Conservation (phyloP, 2,113 vertebrate species). For the Melanocharis versteri region DNA sequence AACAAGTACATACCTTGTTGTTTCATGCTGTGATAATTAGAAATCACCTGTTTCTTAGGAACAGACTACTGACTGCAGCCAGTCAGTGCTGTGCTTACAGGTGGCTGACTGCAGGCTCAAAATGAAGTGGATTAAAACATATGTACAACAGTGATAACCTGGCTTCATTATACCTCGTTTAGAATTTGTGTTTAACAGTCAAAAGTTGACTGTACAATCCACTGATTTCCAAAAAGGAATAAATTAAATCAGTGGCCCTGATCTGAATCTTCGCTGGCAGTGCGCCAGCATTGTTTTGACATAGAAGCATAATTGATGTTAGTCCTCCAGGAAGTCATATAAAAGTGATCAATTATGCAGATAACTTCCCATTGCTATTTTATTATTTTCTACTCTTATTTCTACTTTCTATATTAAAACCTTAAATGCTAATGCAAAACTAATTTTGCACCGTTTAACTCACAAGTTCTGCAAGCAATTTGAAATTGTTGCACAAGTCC, state of each 20-base stretch:
- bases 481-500: background rate
- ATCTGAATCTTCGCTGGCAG: background rate
- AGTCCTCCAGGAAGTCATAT: conserved; percentile 54
- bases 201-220: background rate
- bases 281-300: conserved; percentile 44
- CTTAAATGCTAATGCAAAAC: background rate
- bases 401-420: background rate
- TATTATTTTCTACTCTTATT: background rate
- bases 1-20: background rate
- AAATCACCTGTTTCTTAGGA: background rate
- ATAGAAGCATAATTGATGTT: background rate
- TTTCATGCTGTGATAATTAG: background rate
- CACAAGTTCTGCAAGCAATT: background rate
- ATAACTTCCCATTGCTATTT: conserved; percentile 34
- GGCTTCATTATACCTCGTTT: background rate
- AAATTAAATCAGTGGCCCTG: background rate
- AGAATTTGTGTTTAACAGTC: background rate
- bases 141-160: accelerated
- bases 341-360: conserved; percentile 23
- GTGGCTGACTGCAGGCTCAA: background rate
- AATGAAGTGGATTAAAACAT: background rate
- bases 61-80: background rate
- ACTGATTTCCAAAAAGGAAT: background rate
- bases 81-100: background rate
- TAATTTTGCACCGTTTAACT: background rate